phyloP scores from a whole-genome alignment of 30 jellyfish, hydroid and myxozoan genomes.

The Turritopsis rubra region DNA sequence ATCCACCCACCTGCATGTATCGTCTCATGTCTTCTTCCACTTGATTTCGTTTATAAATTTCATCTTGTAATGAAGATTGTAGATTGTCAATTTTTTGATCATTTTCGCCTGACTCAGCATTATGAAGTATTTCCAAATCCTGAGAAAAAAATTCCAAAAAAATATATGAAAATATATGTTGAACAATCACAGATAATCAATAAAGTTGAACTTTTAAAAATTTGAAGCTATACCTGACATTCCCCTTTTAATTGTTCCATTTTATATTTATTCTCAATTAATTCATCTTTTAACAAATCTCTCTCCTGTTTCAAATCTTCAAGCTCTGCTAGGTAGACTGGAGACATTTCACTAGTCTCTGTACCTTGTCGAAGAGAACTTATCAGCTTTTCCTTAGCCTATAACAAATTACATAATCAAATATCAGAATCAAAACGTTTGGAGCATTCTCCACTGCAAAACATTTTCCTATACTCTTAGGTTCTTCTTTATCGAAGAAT shows the following conservation, averaged over 20 bases:
- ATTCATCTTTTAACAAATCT: conserved; percentile 74
- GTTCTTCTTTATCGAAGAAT: too few species aligned
- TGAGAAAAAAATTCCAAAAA: neutral
- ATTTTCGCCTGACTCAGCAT: conserved; percentile 60
- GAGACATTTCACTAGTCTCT: conserved; percentile 52
- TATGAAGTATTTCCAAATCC: conserved; percentile 72
- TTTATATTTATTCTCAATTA: conserved; percentile 50
- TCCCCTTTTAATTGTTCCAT: conserved; percentile 75
- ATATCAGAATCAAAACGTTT: too few species aligned
- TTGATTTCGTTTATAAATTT: conserved; percentile 40
- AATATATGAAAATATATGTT: neutral
- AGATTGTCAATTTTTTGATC: conserved; percentile 50
- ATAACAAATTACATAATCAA: neutral
- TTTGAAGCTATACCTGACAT: conserved; percentile 7
- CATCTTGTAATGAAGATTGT: conserved; percentile 66
- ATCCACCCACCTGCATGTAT: conserved; percentile 40
- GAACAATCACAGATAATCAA: neutral
- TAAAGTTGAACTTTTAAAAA: neutral
- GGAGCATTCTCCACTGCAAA: too few species aligned
- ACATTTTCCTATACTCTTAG: too few species aligned
- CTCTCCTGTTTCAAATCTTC: conserved; percentile 82
- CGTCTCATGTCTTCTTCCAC: conserved; percentile 57
- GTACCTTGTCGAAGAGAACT: conserved; percentile 68
- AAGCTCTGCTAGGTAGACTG: conserved; percentile 58
- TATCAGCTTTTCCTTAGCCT: conserved; percentile 94